These are phyloP conservation scores for Ascidia mentula DNA, from an alignment of 23 tunicate genomes.

Conservation along the genomic window DNA sequence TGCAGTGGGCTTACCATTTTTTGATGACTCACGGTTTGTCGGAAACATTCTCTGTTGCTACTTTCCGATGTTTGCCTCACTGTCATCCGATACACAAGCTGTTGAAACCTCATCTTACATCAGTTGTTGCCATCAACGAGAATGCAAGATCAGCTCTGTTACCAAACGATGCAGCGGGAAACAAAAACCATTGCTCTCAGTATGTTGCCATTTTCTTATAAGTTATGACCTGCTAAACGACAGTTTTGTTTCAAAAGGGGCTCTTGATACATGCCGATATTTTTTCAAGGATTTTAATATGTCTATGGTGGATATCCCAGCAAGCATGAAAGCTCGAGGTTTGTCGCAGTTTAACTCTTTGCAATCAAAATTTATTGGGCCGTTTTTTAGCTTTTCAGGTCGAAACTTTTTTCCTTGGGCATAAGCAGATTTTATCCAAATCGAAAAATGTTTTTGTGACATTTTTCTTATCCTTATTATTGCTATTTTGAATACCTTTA, in stretches of 20 bases:
- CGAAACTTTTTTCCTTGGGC: too few relatives aligned
- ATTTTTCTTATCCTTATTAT: too few relatives aligned
- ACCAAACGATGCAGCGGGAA: not conserved
- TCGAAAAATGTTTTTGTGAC: too few relatives aligned
- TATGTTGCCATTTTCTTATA: too few relatives aligned
- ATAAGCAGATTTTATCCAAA: too few relatives aligned
- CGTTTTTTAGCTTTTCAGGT: too few relatives aligned
- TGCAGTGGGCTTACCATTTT: conserved; percentile 30
- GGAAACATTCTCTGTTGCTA: conserved; percentile 38
- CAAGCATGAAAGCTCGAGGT: not conserved
- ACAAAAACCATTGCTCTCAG: too few relatives aligned
- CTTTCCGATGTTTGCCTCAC: conserved; percentile 39
- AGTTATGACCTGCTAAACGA: too few relatives aligned
- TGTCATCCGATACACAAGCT: conserved; percentile 39
- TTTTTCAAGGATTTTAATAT: not conserved
- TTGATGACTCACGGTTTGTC: conserved; percentile 30
- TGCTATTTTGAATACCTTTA: too few relatives aligned
- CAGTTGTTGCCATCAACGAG: conserved; percentile 24
- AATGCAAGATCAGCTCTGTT: conserved; percentile 18
- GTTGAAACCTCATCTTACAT: conserved; percentile 26
- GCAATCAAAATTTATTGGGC: too few relatives aligned
- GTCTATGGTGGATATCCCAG: not conserved
- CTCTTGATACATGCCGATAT: not conserved
- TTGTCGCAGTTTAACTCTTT: not conserved
- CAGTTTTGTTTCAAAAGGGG: not conserved